Evolutionary conservation across 1,140 invertebrate species (phyloP), one percentile per base, ranked within the genome.

Genomic region (Listronotus oregonensis): DNA sequence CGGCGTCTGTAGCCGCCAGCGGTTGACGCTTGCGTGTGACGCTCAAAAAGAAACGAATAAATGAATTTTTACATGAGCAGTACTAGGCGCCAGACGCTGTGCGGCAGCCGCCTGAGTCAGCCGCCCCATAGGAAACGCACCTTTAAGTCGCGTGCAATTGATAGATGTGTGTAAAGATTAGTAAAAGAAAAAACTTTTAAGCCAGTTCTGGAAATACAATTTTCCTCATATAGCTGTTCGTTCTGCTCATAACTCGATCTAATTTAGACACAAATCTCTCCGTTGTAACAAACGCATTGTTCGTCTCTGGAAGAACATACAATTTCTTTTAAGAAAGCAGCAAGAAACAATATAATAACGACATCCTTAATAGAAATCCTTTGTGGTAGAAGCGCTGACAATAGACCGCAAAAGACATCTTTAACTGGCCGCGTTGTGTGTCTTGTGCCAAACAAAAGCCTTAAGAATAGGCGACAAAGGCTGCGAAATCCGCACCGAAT

Each of bases 401-500:
- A 63, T 63, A 46, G 60, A 50, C 60, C 50, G 51, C 50, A 55
- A 63, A 63, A 46, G 60, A 55, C 60, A 55, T 63, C 60, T 63
- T 63, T 61, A 61, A 54, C 60, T 54, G 60, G 50, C 32, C 50
- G 17, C 50, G 60, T 37, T 55, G 32, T 34, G 42, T 27, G 51
- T 15, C 49, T 46, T 54, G 47, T 9, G 43, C 32, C 60, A 55
- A 46, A 63, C 60, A 54, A 54, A 55, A 46, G 40, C 37, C 21
- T 12, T 14, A 47, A 63, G 51, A 61, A 51, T 51, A 61, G 50
- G 58, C 39, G 58, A 52, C 58, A 61, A 47, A 63, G 39, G 51
- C 50, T 17, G 51, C 50, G n/a, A 55, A 63, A 63, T 63, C 50
- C 50, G 18, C 51, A 46, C 49, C 49, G 50, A 63, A 55, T 54